Evolutionary conservation across 2,113 vertebrate species (phyloP), one percentile per base, ranked within the genome.

Genomic region (Apodemus sylvaticus): DNA sequence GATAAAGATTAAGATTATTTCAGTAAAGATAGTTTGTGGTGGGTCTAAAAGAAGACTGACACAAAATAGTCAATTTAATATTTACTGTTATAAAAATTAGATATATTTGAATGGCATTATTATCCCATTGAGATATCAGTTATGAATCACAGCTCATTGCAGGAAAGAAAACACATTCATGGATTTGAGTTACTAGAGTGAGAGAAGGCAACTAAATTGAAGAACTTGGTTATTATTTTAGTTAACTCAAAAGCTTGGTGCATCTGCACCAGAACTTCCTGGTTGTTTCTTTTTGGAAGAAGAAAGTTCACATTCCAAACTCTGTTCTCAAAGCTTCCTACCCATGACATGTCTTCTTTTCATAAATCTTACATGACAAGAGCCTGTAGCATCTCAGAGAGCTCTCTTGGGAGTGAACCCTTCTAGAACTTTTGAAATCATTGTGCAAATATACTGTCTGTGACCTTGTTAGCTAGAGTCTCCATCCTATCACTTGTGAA

Each of bases 401-500:
- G 53, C 85, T 90, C n/a, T 94, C 53, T 60, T 62, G 89, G 78
- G 82, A 89, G 51, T 39, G 42, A 87, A 45, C 36, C 2, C 45
- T 92, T 92, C 71, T 53, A 58, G 34, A 89, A 39, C 7, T 64
- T 97, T 94, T 93, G 86, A 97, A 93, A 86, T 89, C 16, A 34
- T 89, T 89, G 81, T 85, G 31, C 86, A 91, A 83, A 94, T 71
- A 96, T 42, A 88, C 62, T 31, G 14, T 94, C 91, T 83, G 34
- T 74, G 81, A 91, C 53, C 62, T 87, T 79, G 13, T 94, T 94
- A 85, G 48, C 29, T 0, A 2, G 90, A 94, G 53, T 97, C 93
- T 91, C 89, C 91, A 70, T 89, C 89, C 90, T 74, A 78, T 92
- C 91, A 78, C 29, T 96, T 64, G 14, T 68, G 77, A 94, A 53